Evolutionary conservation across 2,888 invertebrate genomes (phyloP).

Genomic region (Eudasyphora cyanicolor): DNA sequence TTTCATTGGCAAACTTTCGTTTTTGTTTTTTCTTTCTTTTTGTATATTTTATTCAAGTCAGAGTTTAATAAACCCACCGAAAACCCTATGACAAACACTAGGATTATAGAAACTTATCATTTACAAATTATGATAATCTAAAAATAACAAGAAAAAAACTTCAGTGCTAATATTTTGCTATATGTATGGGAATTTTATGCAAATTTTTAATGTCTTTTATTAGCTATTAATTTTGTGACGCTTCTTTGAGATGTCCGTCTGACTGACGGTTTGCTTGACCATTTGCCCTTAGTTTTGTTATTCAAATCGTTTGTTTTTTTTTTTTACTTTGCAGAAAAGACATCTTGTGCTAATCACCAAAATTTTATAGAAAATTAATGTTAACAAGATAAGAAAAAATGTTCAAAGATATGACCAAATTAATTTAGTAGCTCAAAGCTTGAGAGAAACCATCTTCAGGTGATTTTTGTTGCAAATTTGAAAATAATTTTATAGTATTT

Average conservation of each 20-base stretch:
- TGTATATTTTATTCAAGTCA: too few species aligned
- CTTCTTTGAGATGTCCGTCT: neutral
- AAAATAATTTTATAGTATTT: too few species aligned
- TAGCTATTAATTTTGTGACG: neutral
- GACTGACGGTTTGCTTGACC: neutral
- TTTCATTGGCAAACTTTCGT: conserved; percentile 10
- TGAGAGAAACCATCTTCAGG: neutral
- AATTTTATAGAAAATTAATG: neutral
- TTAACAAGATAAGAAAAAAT: neutral
- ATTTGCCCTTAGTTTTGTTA: too few species aligned
- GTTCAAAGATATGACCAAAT: neutral
- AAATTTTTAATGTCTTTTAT: neutral
- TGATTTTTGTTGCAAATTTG: too few species aligned
- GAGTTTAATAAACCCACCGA: neutral
- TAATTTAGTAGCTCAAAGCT: too few species aligned
- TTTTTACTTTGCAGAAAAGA: neutral
- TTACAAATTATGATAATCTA: neutral
- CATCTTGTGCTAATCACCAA: neutral
- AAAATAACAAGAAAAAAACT: neutral
- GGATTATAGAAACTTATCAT: conserved; percentile 4
- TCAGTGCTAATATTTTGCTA: neutral
- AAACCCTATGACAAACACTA: neutral
- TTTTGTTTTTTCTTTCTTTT: neutral
- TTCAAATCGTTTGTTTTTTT: neutral
- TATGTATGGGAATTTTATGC: neutral